Evolutionary conservation across 2,113 vertebrate species (phyloP).

Genomic region (Pristiophorus japonicus): DNA sequence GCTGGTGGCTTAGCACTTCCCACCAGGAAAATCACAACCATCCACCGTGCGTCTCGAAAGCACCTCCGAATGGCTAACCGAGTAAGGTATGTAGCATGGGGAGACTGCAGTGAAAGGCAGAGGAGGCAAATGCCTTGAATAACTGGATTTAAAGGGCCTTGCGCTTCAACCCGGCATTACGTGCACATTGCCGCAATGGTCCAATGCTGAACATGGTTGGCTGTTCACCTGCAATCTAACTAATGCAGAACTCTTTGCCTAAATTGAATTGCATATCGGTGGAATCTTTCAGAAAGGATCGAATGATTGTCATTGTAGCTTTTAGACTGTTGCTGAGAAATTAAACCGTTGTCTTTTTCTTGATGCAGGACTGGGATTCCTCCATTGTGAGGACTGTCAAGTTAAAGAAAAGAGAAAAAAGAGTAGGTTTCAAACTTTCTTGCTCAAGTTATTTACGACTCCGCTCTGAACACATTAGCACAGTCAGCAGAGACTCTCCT

Average conservation of each 20-base stretch:
- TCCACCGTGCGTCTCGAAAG: not conserved
- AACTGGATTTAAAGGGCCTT: not conserved
- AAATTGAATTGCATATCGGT: not conserved
- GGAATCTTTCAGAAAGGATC: not conserved
- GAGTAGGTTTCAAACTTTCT: slow-evolving; percentile 60
- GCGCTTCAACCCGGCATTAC: not conserved
- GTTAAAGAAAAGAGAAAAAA: slow-evolving; percentile 84
- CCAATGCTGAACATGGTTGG: not conserved
- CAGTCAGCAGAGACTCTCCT: not conserved
- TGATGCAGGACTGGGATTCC: slow-evolving; percentile 86
- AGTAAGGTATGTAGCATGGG: not conserved
- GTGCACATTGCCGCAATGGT: not conserved
- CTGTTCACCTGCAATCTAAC: not conserved
- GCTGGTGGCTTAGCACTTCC: not conserved
- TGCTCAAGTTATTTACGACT: slow-evolving; percentile 38
- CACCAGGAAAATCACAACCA: not conserved
- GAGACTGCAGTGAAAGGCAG: not conserved
- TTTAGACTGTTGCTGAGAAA: slow-evolving; percentile 38
- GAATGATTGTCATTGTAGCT: not conserved
- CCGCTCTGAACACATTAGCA: not conserved
- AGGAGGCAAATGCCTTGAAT: not conserved
- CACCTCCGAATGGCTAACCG: not conserved
- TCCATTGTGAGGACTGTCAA: slow-evolving; percentile 73
- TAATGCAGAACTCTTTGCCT: not conserved
- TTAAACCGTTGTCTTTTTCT: slow-evolving; percentile 6